phyloP scores from a whole-genome alignment of 2,113 vertebrate genomes.

The Chionis minor region DNA sequence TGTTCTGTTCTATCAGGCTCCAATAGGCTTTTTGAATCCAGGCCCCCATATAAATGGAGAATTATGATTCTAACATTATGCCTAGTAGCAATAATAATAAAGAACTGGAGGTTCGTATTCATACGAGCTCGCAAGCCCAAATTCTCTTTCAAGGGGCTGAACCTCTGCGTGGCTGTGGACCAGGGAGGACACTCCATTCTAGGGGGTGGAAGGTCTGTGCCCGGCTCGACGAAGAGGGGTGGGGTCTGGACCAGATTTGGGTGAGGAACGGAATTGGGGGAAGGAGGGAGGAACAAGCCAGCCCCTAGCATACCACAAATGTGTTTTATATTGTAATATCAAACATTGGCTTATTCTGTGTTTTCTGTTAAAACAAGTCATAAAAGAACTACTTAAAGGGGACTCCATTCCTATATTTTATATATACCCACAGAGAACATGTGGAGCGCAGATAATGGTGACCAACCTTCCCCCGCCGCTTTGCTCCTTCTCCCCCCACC shows the following conservation, averaged over 20 bases:
- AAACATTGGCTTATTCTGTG: slow-evolving; percentile 60
- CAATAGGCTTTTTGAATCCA: background rate
- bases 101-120: background rate
- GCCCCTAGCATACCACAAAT: slow-evolving; percentile 60
- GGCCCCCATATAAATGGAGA: background rate
- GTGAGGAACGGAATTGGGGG: background rate
- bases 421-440: slow-evolving; percentile 71
- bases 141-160: background rate
- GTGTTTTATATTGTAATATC: slow-evolving; percentile 68
- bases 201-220: background rate
- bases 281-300: slow-evolving; percentile 43
- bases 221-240: background rate
- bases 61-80: slow-evolving; percentile 15
- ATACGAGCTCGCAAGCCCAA: background rate
- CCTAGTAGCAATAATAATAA: slow-evolving; percentile 1
- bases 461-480: slow-evolving; percentile 10
- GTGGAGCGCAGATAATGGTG: slow-evolving; percentile 72
- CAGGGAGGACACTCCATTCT: background rate
- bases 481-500: background rate
- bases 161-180: background rate
- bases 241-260: background rate
- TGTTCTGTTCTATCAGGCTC: slow-evolving; percentile 11
- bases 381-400: slow-evolving; percentile 66
- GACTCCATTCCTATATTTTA: slow-evolving; percentile 59
- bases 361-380: slow-evolving; percentile 66